phyloP scores from a whole-genome alignment of 2,888 invertebrate species.

The Harpagoxenus sublaevis region DNA sequence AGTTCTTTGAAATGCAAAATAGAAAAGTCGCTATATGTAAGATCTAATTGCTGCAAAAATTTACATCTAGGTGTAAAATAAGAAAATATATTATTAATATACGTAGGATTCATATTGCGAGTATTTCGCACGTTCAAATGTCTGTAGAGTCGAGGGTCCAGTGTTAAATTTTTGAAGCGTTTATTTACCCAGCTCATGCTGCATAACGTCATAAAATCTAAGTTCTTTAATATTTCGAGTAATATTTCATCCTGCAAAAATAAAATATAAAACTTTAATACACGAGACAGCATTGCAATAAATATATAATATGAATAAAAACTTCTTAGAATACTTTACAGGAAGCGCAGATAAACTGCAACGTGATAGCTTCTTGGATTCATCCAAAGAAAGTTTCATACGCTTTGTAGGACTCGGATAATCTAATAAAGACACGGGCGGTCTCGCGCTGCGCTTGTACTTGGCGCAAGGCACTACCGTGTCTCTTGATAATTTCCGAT shows the following conservation, averaged over 20 bases:
- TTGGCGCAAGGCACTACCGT: too few species aligned
- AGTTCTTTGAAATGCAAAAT: too few species aligned
- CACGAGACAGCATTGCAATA: not conserved
- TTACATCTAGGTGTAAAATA: slow-evolving; percentile 88
- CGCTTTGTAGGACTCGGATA: slow-evolving; percentile 79
- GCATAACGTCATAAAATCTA: slow-evolving; percentile 92
- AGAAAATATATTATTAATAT: slow-evolving; percentile 81
- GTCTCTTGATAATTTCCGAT: slow-evolving; percentile 62
- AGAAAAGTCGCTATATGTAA: too few species aligned
- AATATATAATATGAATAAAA: slow-evolving; percentile 12
- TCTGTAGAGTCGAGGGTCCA: slow-evolving; percentile 92
- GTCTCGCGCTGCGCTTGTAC: too few species aligned
- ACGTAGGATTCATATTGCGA: too few species aligned
- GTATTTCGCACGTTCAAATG: slow-evolving; percentile 86
- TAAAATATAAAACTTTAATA: slow-evolving; percentile 16
- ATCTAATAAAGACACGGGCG: slow-evolving; percentile 72
- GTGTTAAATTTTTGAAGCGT: slow-evolving; percentile 91
- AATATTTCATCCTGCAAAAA: slow-evolving; percentile 92
- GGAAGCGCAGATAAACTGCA: slow-evolving; percentile 83
- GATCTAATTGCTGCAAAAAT: too few species aligned
- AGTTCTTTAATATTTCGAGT: slow-evolving; percentile 91
- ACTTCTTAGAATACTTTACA: slow-evolving; percentile 74
- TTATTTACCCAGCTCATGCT: slow-evolving; percentile 92
- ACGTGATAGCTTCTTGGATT: slow-evolving; percentile 73
- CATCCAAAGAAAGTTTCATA: slow-evolving; percentile 77